A percentile compares a stretch with the other conserved stretches of the same genome.
Conservation (phyloP, 1,140 invertebrate genomes). For the Phenacoccus solenopsis region DNA sequence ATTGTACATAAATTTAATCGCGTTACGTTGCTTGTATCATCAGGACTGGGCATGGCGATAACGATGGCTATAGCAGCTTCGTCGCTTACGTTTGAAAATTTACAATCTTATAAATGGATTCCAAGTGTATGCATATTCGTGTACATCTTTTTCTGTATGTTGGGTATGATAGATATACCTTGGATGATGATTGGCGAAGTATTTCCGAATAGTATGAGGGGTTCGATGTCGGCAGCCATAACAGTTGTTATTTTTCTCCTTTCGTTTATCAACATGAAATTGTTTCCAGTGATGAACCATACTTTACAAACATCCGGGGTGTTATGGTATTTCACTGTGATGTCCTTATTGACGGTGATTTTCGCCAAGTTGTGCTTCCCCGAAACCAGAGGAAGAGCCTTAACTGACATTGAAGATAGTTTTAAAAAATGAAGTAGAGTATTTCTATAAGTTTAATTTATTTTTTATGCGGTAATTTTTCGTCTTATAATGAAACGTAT, state of each 20-base stretch:
- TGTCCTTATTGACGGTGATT: slow-evolving; percentile 47
- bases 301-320: slow-evolving; percentile 48
- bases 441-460: no score
- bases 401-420: slow-evolving; percentile 57
- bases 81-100: slow-evolving; percentile 21
- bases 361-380: slow-evolving; percentile 55
- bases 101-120: slow-evolving; percentile 28
- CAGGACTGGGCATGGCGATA: background rate
- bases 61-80: slow-evolving; percentile 28
- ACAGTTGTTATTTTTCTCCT: slow-evolving; percentile 49
- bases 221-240: slow-evolving; percentile 48
- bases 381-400: slow-evolving; percentile 60
- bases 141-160: slow-evolving; percentile 44
- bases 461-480: no score
- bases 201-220: slow-evolving; percentile 49
- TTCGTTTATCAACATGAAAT: slow-evolving; percentile 51
- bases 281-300: slow-evolving; percentile 44
- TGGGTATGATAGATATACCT: slow-evolving; percentile 52
- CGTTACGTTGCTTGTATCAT: slow-evolving; percentile 25
- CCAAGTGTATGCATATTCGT: slow-evolving; percentile 46
- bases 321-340: slow-evolving; percentile 57
- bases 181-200: slow-evolving; percentile 57
- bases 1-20: background rate
- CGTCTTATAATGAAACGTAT: no score
- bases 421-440: slow-evolving; percentile 33